Evolutionary conservation across 2,888 invertebrate species (phyloP).

Genomic region (Drosophila affinis): DNA sequence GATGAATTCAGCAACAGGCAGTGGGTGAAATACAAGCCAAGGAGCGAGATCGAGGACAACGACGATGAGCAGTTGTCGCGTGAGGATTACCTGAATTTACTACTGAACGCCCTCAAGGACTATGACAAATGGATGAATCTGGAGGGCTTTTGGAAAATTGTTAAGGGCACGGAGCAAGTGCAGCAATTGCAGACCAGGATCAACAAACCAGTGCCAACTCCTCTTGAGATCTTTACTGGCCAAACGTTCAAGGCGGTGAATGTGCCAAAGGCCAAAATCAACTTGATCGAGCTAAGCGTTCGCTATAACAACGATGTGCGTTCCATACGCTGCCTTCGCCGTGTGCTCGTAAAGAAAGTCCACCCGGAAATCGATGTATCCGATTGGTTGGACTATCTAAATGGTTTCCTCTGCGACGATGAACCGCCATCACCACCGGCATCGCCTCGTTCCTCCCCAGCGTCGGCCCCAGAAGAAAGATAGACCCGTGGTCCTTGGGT

Average conservation of each 20-base stretch:
- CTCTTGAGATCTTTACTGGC: constrained; percentile 54
- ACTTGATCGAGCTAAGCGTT: constrained; percentile 42
- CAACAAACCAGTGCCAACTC: constrained; percentile 52
- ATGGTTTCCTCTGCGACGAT: constrained; percentile 55
- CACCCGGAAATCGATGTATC: constrained; percentile 29
- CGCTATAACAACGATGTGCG: constrained; percentile 54
- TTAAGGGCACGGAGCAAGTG: constrained; percentile 55
- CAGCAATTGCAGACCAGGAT: constrained; percentile 58
- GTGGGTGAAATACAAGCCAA: constrained; percentile 75
- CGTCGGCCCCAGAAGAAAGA: neutral
- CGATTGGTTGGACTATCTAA: constrained; percentile 52
- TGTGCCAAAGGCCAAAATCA: constrained; percentile 65
- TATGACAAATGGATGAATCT: constrained; percentile 77
- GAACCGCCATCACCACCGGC: constrained; percentile 20
- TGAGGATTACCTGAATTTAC: constrained; percentile 75
- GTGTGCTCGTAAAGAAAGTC: constrained; percentile 32
- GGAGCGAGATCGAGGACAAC: constrained; percentile 44
- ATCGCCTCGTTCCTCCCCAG: neutral
- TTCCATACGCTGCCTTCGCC: constrained; percentile 51
- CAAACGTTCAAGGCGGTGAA: constrained; percentile 61
- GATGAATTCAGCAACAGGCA: constrained; percentile 73
- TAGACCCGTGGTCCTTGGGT: neutral
- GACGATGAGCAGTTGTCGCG: constrained; percentile 65
- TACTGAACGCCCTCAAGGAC: constrained; percentile 73
- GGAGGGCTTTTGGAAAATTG: constrained; percentile 62